Evolutionary conservation across 1,140 invertebrate species (phyloP), one percentile per base, ranked within the genome.

Genomic region (Ceratosolen solmsi): DNA sequence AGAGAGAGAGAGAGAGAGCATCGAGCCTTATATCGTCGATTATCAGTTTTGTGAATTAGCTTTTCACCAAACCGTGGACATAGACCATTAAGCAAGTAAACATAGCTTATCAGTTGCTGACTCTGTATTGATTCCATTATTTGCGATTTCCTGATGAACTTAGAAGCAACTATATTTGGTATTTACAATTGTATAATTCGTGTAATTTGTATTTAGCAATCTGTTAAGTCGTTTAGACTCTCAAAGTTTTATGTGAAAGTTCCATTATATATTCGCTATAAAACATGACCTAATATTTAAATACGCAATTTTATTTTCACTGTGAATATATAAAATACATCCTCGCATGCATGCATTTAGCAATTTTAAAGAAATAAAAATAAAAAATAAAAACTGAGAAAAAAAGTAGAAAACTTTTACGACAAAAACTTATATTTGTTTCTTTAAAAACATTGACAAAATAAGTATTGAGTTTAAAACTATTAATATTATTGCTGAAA

Each of bases 101-200:
- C 84, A n/a, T 85, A 79, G 87, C 86, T 89, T 90, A 90, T 90
- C 88, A 89, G 86, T 87, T 89, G 88, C 87, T 90, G 87, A 89
- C 86, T 88, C 80, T 78, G 86, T 86, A 63, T 72, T 72, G n/a
- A 72, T 79, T 79, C 51, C n/a, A 30, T 38, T 51, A 65, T 65
- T 38, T 20, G 36, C 56, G 11, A 75, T 58, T 60, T 22, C 0
- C 54, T 13, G 33, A n/a, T 76, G n/a, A 75, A 33, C 17, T 27
- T 75, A 38, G 9, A 4, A n/a, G 8, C 15, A 38, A n/a, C 3
- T 3, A 38, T 38, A 25, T 75, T 56, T 46, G 58, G 33, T 74
- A 41, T 56, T 41, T 75, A 38, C 22, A 25, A 38, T 58, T 75
- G 22, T 25, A 15, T 41, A 75, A 75, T 75, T 60, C 33, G 22